These are phyloP conservation scores for Pyrrhosoma nymphula DNA, from an alignment of 2,888 invertebrate species.

Conservation along the genomic window DNA sequence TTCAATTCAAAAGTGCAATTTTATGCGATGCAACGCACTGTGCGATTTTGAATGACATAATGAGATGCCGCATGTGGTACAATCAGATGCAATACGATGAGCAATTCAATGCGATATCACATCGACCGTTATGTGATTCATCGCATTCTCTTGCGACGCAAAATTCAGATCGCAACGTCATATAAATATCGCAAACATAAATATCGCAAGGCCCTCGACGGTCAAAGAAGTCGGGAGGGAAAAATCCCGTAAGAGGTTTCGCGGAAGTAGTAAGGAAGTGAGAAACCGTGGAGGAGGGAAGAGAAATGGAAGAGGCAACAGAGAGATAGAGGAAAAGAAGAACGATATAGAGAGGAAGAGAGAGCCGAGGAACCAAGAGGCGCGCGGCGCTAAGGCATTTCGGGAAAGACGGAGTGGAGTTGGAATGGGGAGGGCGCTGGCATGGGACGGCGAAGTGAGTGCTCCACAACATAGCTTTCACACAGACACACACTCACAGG, in stretches of 20 bases:
- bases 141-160: too few relatives aligned
- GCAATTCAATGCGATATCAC: too few relatives aligned
- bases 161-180: too few relatives aligned
- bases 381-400: constrained; percentile 65
- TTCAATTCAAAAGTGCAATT: too few relatives aligned
- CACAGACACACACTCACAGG: background rate
- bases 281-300: constrained; percentile 73
- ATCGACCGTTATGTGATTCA: too few relatives aligned
- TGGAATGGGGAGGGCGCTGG: background rate
- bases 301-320: constrained; percentile 72
- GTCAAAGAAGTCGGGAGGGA: constrained; percentile 72
- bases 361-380: constrained; percentile 68
- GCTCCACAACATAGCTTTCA: constrained; percentile 41
- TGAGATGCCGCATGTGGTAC: too few relatives aligned
- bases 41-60: too few relatives aligned
- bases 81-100: too few relatives aligned
- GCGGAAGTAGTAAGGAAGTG: constrained; percentile 71
- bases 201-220: too few relatives aligned
- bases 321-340: constrained; percentile 23
- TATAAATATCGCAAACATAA: too few relatives aligned
- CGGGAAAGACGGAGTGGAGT: background rate
- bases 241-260: constrained; percentile 70
- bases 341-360: background rate
- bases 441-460: constrained; percentile 31
- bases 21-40: too few relatives aligned